Evolutionary conservation across 2,797 vertebrate species (phyloP), one percentile per base, ranked within the genome.

Genomic region (Smutsia gigantea): DNA sequence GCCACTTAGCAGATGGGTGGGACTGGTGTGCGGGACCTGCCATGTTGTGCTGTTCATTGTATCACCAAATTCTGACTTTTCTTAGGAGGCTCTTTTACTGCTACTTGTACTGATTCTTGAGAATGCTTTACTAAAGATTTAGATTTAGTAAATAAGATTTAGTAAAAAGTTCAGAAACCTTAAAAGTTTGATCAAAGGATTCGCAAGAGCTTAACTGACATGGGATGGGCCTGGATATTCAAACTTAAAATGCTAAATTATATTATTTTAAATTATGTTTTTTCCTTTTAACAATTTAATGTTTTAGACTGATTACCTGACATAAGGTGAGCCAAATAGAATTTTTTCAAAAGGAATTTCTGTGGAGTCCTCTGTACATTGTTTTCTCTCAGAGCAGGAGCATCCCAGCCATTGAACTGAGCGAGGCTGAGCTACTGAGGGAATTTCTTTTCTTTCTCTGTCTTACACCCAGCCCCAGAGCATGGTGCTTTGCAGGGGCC

Each of bases 171-270:
- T 72, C 39, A 66, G 74, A 89, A 79, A 78, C 57, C 6, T 78
- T 95, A 57, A 63, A 82, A 83, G 49, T 82, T 49, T 79, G 19
- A 29, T 57, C 63, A 93, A 31, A 87, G 72, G 61, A 37, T 96
- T 84, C 31, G 69, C 11, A 61, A 78, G 55, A 92, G 27, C 29
- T 34, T 84, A 93, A 79, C 57, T n/a, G 66, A 87, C 69, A 63
- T 49, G 71, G 31, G 39, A 71, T 63, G 6, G 42, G 25, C n/a
- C 61, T 95, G 7, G 37, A 31, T 68, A 63, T 75, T 94, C 39
- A 71, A 39, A 69, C 12, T 91, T 90, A 42, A 94, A 95, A 77
- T 78, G 74, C 49, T 78, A n/a, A 61, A 66, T 95, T 79, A 8
- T 42, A 57, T 63, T 42, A 57, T 46, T 68, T 77, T 42, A 78